Evolutionary conservation across 2,113 vertebrate species (phyloP).

Genomic region (Campylomormyrus tamandua): DNA sequence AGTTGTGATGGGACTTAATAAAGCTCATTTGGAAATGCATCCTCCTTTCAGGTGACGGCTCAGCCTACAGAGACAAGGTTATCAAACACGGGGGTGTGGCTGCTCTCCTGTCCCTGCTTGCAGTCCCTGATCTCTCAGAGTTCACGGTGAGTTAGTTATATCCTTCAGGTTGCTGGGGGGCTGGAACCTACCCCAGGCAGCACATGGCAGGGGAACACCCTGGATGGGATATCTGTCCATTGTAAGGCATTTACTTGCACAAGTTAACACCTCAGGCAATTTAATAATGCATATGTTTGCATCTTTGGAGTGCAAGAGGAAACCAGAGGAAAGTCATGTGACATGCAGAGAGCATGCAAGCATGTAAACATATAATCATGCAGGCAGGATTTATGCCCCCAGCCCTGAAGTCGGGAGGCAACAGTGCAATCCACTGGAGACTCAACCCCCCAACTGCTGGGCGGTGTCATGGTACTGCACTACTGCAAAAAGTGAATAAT

Average conservation of each 20-base stretch:
- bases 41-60: conserved; percentile 71
- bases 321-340: neutral
- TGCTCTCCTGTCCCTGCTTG: conserved; percentile 69
- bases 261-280: neutral
- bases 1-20: neutral
- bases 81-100: conserved; percentile 80
- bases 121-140: conserved; percentile 67
- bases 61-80: conserved; percentile 76
- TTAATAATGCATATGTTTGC: neutral
- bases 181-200: neutral
- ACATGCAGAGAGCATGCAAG: neutral
- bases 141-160: conserved; percentile 67
- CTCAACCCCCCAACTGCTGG: neutral
- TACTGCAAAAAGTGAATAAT: neutral
- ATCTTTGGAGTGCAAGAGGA: neutral
- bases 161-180: neutral
- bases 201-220: neutral
- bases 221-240: neutral
- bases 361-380: neutral
- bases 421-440: neutral
- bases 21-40: neutral
- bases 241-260: neutral
- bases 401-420: neutral
- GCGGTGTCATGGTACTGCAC: neutral
- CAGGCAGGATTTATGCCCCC: neutral